Conservation (phyloP, 2,888 invertebrate species). For the Euplagia quadripunctaria region DNA sequence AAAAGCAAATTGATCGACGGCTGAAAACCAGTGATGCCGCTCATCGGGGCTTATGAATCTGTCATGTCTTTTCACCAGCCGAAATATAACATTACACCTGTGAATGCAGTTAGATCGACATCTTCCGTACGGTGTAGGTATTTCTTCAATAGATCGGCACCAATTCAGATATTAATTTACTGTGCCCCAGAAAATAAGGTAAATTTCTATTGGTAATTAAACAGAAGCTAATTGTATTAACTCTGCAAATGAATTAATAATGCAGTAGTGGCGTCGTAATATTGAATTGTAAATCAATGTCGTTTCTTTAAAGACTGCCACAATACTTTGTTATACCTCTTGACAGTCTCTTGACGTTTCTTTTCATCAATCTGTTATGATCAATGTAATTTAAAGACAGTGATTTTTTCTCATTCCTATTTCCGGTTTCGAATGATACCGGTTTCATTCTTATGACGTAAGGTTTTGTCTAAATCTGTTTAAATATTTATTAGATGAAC, state of each 20-base stretch:
- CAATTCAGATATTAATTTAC: neutral
- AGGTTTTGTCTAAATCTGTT: constrained; percentile 25
- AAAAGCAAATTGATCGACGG: neutral
- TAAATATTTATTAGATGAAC: constrained; percentile 22
- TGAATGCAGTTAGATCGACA: neutral
- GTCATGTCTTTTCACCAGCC: neutral
- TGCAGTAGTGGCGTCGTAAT: constrained; percentile 2
- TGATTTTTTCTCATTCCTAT: constrained; percentile 24
- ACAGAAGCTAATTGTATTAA: neutral
- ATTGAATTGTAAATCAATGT: constrained; percentile 10
- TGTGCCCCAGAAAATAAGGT: neutral
- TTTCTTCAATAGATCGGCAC: neutral
- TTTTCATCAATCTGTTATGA: neutral
- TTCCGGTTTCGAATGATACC: constrained; percentile 35
- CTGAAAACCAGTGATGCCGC: neutral
- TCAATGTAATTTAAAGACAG: constrained; percentile 17
- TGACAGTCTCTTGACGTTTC: constrained; percentile 17
- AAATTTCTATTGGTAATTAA: neutral
- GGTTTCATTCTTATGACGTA: constrained; percentile 17
- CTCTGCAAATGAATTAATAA: neutral
- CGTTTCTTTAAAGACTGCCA: neutral
- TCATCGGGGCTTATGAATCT: neutral
- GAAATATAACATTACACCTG: neutral
- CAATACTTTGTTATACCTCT: constrained; percentile 2
- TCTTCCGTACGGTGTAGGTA: neutral